Base-by-base conservation (phyloP, 2,113 vertebrate genomes). In the Antennarius striatus region DNA sequence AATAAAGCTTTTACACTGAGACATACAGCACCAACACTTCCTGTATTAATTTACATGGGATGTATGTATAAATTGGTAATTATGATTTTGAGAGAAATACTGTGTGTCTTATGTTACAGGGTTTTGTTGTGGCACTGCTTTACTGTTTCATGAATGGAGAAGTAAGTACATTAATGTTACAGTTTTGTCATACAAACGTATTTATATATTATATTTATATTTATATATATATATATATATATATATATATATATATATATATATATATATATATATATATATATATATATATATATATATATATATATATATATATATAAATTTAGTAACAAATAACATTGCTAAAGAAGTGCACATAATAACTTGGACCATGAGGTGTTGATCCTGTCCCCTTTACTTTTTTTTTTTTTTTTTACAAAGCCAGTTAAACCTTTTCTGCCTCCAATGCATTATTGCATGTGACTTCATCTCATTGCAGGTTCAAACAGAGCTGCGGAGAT, bases 131-230 rank as follows among this genome's bases (percentile, higher is more conserved):
- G 70, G 96, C 96, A 1, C 63, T 98, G n/a, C 94, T 98, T 59
- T 99, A 99, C 90, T 99, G 97, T 81, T 98, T 99, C 91, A 95
- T 98, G 86, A 98, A 99, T 1, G 94, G 94, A 60, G 97, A 98
- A 94, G 97, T 99, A 84, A 90, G 95, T 90, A 12, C 69, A 55
- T 16, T 2, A 4, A 17, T 15, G 28, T 13, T 36, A 17, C 1
- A 1, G 1, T 8, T 68, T 46, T 42, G 0, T 28, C 4, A 53
- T 22, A n/a, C 22, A 22, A 22, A 22, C 1, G 22, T 22, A 22
- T 22, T 22, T n/a, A n/a, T n/a, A n/a, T n/a, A n/a, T n/a, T n/a
- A n/a, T n/a, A n/a, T n/a, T n/a, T n/a, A 22, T 22, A 22, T 22
- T 22, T 2, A 22, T 22, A 22, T 22, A 22, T 22, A 22, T 22